Evolutionary conservation across 2,888 invertebrate genomes (phyloP).

Genomic region (Ecdyonurus torrentis): DNA sequence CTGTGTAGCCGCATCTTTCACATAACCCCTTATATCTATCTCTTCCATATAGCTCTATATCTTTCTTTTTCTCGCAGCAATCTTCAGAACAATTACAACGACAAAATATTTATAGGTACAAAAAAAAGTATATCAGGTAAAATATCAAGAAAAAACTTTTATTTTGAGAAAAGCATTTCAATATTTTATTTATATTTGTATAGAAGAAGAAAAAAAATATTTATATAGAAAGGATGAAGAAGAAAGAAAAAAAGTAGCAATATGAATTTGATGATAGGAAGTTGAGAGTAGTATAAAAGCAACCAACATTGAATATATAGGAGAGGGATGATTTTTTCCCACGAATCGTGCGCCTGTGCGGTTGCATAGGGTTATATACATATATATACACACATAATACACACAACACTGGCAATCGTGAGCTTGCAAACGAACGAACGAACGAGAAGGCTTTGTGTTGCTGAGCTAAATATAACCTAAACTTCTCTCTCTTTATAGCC

Average conservation of each 20-base stretch:
- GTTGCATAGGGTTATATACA: background rate
- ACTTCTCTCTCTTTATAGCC: background rate
- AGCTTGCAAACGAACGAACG: background rate
- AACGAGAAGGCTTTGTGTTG: background rate
- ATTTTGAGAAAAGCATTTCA: background rate
- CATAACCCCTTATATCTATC: background rate
- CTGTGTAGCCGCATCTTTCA: background rate
- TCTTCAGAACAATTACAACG: background rate
- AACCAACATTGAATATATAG: background rate
- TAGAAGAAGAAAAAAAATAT: background rate
- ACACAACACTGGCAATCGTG: background rate
- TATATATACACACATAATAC: too few relatives aligned
- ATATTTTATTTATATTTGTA: background rate
- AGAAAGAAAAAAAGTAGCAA: background rate
- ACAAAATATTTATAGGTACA: background rate
- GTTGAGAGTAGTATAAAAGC: background rate
- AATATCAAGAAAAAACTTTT: too few relatives aligned
- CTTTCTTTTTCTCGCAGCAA: background rate
- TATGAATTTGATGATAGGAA: background rate
- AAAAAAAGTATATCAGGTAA: background rate
- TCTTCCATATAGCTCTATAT: background rate
- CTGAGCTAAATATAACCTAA: background rate
- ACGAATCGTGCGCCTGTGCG: background rate
- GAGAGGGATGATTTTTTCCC: background rate
- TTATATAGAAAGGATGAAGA: too few relatives aligned